Base-by-base conservation (phyloP, 35 echinoderm and acorn worm species). In the Apostichopus parvimensis region DNA sequence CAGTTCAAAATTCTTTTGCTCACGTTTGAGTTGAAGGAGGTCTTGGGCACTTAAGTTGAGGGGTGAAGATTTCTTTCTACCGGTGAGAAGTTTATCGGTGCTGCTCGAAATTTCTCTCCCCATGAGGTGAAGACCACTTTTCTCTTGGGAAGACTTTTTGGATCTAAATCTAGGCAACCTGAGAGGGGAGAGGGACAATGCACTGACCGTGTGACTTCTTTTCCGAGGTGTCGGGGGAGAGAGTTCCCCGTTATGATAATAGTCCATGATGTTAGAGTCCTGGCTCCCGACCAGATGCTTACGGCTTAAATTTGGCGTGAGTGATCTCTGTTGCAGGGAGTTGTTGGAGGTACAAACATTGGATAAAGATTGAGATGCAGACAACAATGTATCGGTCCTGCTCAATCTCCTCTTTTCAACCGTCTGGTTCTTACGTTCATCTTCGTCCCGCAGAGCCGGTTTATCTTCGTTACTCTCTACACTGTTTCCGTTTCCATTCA, bases 11-110 rank as follows among this genome's bases (percentile, higher is more conserved):
- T 88, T 88, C 62, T 73, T 20, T 73, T 88, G 60, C 62, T 88
- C 86, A 11, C 62, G 57, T 54, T 72, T 88, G 23, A 88, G 21
- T n/a, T 66, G 86, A 28, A 88, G 86, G 57, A 66, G 86, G 9
- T 88, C 86, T n/a, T 88, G 86, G 13, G 86, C 86, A 72, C 86
- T 88, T 15, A 88, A 57, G 8, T 73, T 88, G 9, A 66, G 57
- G 8, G 86, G 68, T 9, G 79, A 82, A 3, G 86, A 75, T 8
- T 22, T 14, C 11, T 7, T 54, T 4, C 9, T 23, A 5, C 62
- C 60, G 11, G 54, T 12, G n/a, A 88, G n/a, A 25, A 88, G 52
- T 73, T 73, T 68, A 88, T 88, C 86, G 24, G 86, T 88, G 54
- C 86, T 88, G 22, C 62, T 88, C 9, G 86, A 88, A 13, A 72